phyloP scores from a whole-genome alignment of 2,113 vertebrate genomes.

The Columba livia region DNA sequence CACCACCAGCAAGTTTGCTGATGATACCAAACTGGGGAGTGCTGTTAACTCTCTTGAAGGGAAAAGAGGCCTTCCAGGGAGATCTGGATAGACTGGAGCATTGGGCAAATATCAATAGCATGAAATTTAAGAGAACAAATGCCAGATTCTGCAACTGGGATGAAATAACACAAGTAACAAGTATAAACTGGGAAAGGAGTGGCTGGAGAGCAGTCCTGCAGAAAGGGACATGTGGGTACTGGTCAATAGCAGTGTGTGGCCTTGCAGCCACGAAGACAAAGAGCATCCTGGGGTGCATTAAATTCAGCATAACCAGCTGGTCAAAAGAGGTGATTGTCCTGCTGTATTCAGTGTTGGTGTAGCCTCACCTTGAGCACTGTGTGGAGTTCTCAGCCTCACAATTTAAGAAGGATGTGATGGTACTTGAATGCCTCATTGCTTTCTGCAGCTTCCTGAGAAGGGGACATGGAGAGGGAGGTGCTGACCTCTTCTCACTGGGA shows the following conservation, averaged over 20 bases:
- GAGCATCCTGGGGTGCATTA: not conserved
- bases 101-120: too few relatives aligned
- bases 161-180: fast-evolving
- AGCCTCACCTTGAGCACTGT: not conserved
- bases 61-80: not conserved
- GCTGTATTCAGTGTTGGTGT: too few relatives aligned
- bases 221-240: not conserved
- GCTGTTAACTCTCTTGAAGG: not conserved
- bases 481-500: not conserved
- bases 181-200: not conserved
- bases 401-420: too few relatives aligned
- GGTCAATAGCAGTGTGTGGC: not conserved
- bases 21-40: not conserved
- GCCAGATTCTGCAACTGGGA: not conserved
- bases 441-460: not conserved
- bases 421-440: not conserved
- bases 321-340: not conserved
- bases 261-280: too few relatives aligned
- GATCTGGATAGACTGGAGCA: not conserved
- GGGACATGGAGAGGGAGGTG: not conserved
- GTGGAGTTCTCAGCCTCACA: not conserved
- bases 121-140: not conserved
- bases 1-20: not conserved
- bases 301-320: not conserved
- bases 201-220: not conserved